Percentiles rank a stretch among this genome's conserved stretches.
phyloP scores from a whole-genome alignment of 2,797 vertebrate genomes.

The Chloroceryle inda region DNA sequence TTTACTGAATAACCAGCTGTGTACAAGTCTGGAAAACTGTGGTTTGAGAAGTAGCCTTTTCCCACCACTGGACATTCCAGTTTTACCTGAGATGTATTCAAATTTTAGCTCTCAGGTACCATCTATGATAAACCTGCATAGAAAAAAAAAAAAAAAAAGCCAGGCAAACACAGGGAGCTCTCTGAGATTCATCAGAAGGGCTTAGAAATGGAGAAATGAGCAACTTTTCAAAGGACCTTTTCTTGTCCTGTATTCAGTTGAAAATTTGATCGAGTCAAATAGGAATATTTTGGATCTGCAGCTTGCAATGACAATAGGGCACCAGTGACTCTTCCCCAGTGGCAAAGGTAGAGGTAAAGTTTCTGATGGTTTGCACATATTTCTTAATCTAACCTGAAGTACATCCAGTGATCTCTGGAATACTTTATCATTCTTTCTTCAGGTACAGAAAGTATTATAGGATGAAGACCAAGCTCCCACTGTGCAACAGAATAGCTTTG shows the following conservation, averaged over 20 bases:
- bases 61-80: neutral
- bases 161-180: neutral
- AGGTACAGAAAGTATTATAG: neutral
- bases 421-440: neutral
- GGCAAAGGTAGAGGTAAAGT: neutral
- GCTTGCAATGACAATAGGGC: neutral
- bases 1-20: neutral
- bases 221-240: neutral
- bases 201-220: neutral
- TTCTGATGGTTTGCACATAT: neutral
- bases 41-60: neutral
- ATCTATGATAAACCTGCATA: neutral
- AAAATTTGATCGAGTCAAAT: neutral
- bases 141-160: neutral
- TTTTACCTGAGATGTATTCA: neutral
- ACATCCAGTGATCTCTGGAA: neutral
- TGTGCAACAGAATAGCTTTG: slow-evolving; percentile 38
- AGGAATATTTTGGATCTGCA: neutral
- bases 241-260: neutral
- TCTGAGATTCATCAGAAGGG: neutral
- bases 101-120: neutral
- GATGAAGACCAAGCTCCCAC: neutral
- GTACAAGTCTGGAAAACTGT: neutral
- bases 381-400: neutral
- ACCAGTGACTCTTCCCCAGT: neutral